Evolutionary conservation across 30 jellyfish, hydroid and myxozoan genomes (phyloP), one percentile per base, ranked within the genome.

Genomic region (Aurelia sp.): DNA sequence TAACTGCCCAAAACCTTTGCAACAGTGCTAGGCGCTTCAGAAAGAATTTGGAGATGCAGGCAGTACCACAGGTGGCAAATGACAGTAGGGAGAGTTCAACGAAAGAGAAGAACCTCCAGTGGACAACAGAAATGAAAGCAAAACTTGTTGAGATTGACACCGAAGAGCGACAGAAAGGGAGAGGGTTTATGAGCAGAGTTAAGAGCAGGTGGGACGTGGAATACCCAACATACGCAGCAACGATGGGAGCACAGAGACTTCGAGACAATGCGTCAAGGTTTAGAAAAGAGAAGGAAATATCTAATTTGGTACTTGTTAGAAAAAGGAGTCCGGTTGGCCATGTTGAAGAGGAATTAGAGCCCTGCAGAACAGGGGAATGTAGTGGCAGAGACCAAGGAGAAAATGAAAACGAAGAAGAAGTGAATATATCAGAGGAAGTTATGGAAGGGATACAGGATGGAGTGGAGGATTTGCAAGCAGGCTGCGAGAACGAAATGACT

Each of bases 181-280:
- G 70, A 60, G 70, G 70, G 70, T 60, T 60, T 60, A 60, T 60
- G 70, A 60, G 70, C 70, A 60, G 30, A 60, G 70, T 60, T 60
- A 60, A 60, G 70, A 60, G 31, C 22, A 60, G 22, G 70, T 60
- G 70, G 22, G 70, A 60, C 70, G 70, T n/a, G 70, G 70, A 60
- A 60, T 60, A 60, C 70, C 70, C 70, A 60, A 60, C 70, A 60
- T 60, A 60, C 31, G 70, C 70, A n/a, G 70, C 30, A 60, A 60
- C 70, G 70, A 60, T 60, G 11, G 70, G 70, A 60, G 70, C 70
- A 10, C 70, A 60, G 70, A 22, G 70, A 60, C 70, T 60, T 60
- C 70, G 70, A 60, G 70, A 60, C 70, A 60, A 60, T 60, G 70
- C 70, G 70, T n/a, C 70, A 60, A 60, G 70, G 70, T 60, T n/a